Evolutionary conservation across 1,140 invertebrate species (phyloP).

Genomic region (Scaptomyza pallida): DNA sequence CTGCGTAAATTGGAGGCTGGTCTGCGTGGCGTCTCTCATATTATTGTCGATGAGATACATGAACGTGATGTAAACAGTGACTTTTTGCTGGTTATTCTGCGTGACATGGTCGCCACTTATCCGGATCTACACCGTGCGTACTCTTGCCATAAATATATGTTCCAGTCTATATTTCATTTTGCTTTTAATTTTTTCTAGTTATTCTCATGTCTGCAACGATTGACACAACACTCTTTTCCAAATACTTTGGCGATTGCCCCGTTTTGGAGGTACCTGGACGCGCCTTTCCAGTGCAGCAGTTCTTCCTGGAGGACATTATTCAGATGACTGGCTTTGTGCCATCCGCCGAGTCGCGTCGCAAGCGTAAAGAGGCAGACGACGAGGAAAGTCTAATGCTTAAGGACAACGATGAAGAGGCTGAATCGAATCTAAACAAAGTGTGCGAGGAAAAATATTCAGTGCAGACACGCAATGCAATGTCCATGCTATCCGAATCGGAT

Average conservation of each 20-base stretch:
- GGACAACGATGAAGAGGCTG: slow-evolving; percentile 86
- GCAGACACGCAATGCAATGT: slow-evolving; percentile 89
- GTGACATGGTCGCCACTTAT: slow-evolving; percentile 96
- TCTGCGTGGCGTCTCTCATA: slow-evolving; percentile 93
- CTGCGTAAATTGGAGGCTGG: slow-evolving; percentile 95
- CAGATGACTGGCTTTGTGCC: slow-evolving; percentile 93
- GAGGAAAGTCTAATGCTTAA: slow-evolving; percentile 84
- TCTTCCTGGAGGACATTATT: slow-evolving; percentile 95
- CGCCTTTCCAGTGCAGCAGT: slow-evolving; percentile 92
- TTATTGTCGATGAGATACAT: slow-evolving; percentile 98
- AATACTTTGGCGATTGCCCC: slow-evolving; percentile 96
- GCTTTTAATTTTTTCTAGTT: slow-evolving; percentile 84
- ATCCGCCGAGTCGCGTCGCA: slow-evolving; percentile 88
- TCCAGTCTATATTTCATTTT: neutral
- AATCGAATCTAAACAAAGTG: slow-evolving; percentile 92
- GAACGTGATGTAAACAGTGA: slow-evolving; percentile 98
- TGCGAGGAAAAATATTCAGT: slow-evolving; percentile 85
- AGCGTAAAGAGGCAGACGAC: slow-evolving; percentile 89
- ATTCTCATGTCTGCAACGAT: slow-evolving; percentile 99
- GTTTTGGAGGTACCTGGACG: slow-evolving; percentile 90
- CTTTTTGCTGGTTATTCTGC: slow-evolving; percentile 96
- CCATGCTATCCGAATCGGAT: slow-evolving; percentile 91
- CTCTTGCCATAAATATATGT: neutral
- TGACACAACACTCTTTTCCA: slow-evolving; percentile 94
- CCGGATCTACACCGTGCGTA: slow-evolving; percentile 90